Evolutionary conservation across 2,113 vertebrate genomes (phyloP).

Genomic region (Herpailurus yagouaroundi): DNA sequence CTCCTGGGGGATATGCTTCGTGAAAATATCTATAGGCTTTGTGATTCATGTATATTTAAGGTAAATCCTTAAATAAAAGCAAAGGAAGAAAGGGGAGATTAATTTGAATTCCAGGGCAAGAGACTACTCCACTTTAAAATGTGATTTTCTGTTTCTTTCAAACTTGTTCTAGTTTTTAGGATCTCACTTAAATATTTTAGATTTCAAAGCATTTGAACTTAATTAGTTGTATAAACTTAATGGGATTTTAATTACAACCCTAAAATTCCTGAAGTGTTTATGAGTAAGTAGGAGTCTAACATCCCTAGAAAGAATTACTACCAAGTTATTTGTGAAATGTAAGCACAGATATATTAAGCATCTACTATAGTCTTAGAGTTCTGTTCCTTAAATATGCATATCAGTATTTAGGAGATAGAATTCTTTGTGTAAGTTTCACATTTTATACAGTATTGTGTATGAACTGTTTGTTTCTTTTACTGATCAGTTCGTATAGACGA

Average conservation of each 20-base stretch:
- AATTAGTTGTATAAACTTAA: slow-evolving; percentile 18
- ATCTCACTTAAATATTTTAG: background rate
- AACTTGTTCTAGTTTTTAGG: background rate
- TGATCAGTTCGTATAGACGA: slow-evolving; percentile 52
- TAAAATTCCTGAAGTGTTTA: background rate
- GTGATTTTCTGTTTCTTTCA: background rate
- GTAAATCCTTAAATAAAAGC: background rate
- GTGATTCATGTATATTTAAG: background rate
- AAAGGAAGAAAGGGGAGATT: background rate
- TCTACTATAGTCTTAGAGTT: background rate
- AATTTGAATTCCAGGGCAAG: background rate
- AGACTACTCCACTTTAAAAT: background rate
- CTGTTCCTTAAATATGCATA: slow-evolving; percentile 65
- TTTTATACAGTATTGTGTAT: slow-evolving; percentile 45
- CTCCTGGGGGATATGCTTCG: background rate
- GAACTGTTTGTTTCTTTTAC: slow-evolving; percentile 56
- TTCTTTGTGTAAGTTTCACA: slow-evolving; percentile 69
- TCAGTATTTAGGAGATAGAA: slow-evolving; percentile 57
- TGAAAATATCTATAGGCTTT: background rate
- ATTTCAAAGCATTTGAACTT: background rate
- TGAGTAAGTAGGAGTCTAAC: background rate
- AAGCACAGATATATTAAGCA: background rate
- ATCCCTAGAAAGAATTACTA: background rate
- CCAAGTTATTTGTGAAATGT: background rate
- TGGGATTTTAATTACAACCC: background rate